These are phyloP conservation scores for Oreotrochilus melanogaster DNA, from an alignment of 2,113 vertebrate genomes.

Conservation along the genomic window DNA sequence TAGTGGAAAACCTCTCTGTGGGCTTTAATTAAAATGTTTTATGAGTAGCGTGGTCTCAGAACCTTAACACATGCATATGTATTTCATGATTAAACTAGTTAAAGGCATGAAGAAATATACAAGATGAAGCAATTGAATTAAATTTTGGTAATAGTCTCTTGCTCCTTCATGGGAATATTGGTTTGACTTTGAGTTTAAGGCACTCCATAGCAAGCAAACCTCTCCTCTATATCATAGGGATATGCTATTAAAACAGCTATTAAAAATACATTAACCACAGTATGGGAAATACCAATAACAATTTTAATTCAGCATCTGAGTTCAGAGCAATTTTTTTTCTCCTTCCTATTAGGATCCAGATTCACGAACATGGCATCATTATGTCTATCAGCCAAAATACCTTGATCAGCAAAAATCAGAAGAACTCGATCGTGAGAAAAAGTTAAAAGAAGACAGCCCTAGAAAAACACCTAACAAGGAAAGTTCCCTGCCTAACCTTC, in stretches of 20 bases:
- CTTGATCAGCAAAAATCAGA: slow-evolving; percentile 90
- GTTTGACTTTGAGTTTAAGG: slow-evolving; percentile 29
- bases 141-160: slow-evolving; percentile 33
- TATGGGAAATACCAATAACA: background rate
- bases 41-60: slow-evolving; percentile 9
- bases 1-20: slow-evolving; percentile 22
- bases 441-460: slow-evolving; percentile 88
- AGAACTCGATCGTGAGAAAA: slow-evolving; percentile 86
- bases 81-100: slow-evolving; percentile 52
- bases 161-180: slow-evolving; percentile 30
- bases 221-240: background rate
- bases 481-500: slow-evolving; percentile 77
- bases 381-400: slow-evolving; percentile 92
- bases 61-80: slow-evolving; percentile 21
- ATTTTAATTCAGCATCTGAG: background rate
- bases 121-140: slow-evolving; percentile 44
- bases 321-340: slow-evolving; percentile 27
- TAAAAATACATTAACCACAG: background rate
- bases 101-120: slow-evolving; percentile 26
- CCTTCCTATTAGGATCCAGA: slow-evolving; percentile 87
- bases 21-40: slow-evolving; percentile 56
- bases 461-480: slow-evolving; percentile 92
- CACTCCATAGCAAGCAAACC: slow-evolving; percentile 8
- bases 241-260: slow-evolving; percentile 22
- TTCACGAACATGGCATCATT: slow-evolving; percentile 91